phyloP scores from a whole-genome alignment of 2,113 vertebrate species.

The Oenanthe oenanthe region DNA sequence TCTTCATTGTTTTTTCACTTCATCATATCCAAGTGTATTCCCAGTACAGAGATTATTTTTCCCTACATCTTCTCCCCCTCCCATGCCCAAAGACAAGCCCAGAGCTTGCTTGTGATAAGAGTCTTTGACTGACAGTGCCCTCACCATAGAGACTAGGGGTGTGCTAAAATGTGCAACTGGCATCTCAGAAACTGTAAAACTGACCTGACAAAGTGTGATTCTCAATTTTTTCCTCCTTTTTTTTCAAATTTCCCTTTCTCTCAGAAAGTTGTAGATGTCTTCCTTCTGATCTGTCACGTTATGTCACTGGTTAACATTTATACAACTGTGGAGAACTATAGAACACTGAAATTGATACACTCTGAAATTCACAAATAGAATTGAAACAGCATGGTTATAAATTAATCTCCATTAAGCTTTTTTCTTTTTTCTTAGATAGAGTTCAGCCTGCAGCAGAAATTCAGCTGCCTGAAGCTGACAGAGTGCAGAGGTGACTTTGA shows the following conservation, averaged over 20 bases:
- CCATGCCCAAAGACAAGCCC: neutral
- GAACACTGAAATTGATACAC: neutral
- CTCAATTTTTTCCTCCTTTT: accelerated
- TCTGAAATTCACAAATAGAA: neutral
- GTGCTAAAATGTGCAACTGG: conserved; percentile 2
- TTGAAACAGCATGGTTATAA: neutral
- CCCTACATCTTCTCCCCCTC: neutral
- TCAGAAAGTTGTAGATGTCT: neutral
- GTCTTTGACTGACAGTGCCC: neutral
- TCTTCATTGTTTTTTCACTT: neutral
- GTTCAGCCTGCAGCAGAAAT: neutral
- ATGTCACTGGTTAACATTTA: neutral
- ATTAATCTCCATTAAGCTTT: neutral
- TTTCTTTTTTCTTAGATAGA: neutral
- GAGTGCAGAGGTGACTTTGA: neutral
- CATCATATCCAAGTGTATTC: neutral
- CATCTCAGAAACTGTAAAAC: neutral
- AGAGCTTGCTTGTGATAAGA: neutral
- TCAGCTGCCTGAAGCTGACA: neutral
- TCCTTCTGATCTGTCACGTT: neutral
- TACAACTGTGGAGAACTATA: neutral
- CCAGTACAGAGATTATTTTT: neutral
- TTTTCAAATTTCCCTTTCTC: accelerated
- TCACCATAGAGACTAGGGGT: neutral
- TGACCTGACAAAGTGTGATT: neutral